phyloP scores from a whole-genome alignment of 2,113 vertebrate species.

The Seriola rivoliana region DNA sequence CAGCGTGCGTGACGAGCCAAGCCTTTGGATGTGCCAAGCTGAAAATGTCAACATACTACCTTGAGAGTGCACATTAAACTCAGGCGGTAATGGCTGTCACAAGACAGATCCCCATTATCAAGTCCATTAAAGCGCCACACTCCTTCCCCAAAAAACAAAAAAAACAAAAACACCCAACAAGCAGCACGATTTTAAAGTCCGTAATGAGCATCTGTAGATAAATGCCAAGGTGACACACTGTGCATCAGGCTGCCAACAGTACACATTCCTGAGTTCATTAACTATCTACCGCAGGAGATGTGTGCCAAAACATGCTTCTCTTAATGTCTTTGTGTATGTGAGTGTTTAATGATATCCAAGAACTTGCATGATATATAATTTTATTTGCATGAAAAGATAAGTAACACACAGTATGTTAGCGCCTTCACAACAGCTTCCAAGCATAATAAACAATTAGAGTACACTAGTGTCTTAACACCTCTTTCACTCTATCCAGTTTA shows the following conservation, averaged over 20 bases:
- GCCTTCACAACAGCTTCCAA: background rate
- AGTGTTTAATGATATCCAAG: background rate
- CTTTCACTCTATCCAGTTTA: background rate
- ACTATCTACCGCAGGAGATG: constrained; percentile 5
- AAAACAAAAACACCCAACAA: constrained; percentile 11
- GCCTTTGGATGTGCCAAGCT: constrained; percentile 74
- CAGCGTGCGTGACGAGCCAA: constrained; percentile 70
- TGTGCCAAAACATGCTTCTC: constrained; percentile 12
- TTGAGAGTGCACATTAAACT: constrained; percentile 80
- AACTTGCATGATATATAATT: background rate
- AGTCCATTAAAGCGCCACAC: constrained; percentile 75
- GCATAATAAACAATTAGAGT: background rate
- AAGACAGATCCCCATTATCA: constrained; percentile 76
- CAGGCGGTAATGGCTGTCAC: constrained; percentile 75
- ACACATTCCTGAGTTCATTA: constrained; percentile 21
- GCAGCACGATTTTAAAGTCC: constrained; percentile 52
- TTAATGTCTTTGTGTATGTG: constrained; percentile 6
- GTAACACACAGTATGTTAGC: background rate
- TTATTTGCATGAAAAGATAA: background rate
- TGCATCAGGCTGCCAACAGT: constrained; percentile 23
- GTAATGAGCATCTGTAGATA: constrained; percentile 52
- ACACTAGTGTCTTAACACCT: background rate
- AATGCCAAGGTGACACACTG: constrained; percentile 64
- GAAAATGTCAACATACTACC: constrained; percentile 81
- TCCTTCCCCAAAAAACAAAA: constrained; percentile 1